Base-by-base conservation (phyloP, 2,113 vertebrate species). In the Erinaceus europaeus region DNA sequence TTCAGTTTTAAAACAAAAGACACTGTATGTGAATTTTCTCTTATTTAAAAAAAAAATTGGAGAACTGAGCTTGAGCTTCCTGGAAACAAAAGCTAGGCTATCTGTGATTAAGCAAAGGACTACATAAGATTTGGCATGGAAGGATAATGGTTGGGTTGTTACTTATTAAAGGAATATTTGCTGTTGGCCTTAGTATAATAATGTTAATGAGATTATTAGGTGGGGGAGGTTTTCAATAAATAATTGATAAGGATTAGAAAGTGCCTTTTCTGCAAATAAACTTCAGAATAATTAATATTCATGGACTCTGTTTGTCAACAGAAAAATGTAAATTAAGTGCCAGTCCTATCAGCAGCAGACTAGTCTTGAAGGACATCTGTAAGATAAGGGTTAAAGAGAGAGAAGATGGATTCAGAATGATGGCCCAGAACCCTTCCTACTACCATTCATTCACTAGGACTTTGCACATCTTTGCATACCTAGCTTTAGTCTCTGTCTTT, bases 281-380 rank as follows among this genome's bases (percentile, higher is more conserved):
- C 97, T 97, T 98, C 96, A 93, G 96, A 96, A 97, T 98, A 98
- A 98, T 98, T 99, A 98, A 98, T 98, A 98, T 98, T 98, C 97
- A 98, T 98, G 97, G 97, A 91, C 97, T 98, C 97, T 96, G 97
- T 98, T 98, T 98, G 98, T 98, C 98, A 97, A 98, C 94, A 98
- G 93, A 94, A 96, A 97, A 98, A 97, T 97, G 97, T 98, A 97
- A 96, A 98, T 96, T 97, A 97, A 96, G 97, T 97, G 84, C 96
- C 95, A 96, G 97, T 97, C 97, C 97, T 97, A 95, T 98, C 97
- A 97, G 96, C 94, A 97, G 97, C n/a, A 97, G 96, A 90, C 69
- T 95, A 82, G 94, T 96, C 97, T 97, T 98, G 90, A 97, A 98
- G 98, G 98, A 97, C 97, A 96, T 97, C 96, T 97, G 92, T 96